Base-by-base conservation (phyloP, 53 echinoderm and acorn worm genomes). In the Echinometra lucunter region DNA sequence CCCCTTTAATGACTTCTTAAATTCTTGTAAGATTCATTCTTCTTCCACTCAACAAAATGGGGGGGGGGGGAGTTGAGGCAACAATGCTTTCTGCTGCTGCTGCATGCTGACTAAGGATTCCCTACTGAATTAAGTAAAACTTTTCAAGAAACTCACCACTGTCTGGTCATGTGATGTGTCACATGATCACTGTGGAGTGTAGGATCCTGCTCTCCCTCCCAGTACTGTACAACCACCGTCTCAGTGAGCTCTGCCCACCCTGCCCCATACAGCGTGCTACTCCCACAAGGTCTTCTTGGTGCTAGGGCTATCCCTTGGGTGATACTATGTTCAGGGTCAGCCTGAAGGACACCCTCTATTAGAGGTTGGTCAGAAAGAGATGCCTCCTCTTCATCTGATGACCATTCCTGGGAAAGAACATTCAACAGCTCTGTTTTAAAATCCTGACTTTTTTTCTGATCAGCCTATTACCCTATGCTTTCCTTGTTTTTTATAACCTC, bases 201-300 rank as follows among this genome's bases (percentile, higher is more conserved):
- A 1, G 21, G 30, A 45, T 96, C 96, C 30, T 42, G 57, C 30
- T 95, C 89, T 42, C 96, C 97, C 28, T 96, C 49, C 97, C 97
- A 97, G 87, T 97, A 97, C 60, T 96, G 97, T 44, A 94, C 96
- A 38, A 96, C 93, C 3, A 97, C 96, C 60, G 90, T 96, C 44
- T 91, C 66, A 96, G 44, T 95, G 94, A 97, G 75, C 82, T 91
- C 74, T 95, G 92, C 58, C 96, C 96, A 95, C 25, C 60, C 47
- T 90, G 74, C 40, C 23, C 96, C 72, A 44, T 91, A 37, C 63
- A 92, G 90, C 17, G 34, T 38, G 60, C 91, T 40, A 35, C 57
- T 58, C 38, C 58, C 66, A 58, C 19, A 17, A 32, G 3, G 45
- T 63, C 49, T 88, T 8, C n/a, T 11, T 58, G 91, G 66, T 6